Evolutionary conservation across 2,797 vertebrate species (phyloP).

Genomic region (Falco peregrinus): DNA sequence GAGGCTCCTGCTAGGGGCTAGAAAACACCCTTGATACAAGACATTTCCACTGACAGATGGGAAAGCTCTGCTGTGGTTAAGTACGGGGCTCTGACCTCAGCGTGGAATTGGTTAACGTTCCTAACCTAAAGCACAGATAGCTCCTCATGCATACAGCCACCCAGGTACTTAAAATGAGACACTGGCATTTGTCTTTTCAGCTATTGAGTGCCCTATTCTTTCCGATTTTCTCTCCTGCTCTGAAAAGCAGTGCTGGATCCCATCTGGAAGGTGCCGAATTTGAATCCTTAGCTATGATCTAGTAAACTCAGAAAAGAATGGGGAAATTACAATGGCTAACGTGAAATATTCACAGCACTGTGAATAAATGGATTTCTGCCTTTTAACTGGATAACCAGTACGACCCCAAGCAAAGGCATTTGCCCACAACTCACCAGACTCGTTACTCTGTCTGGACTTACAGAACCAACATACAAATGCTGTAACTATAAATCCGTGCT

Average conservation of each 20-base stretch:
- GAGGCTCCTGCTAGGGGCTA: neutral
- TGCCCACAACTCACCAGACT: neutral
- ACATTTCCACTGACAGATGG: neutral
- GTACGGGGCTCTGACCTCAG: neutral
- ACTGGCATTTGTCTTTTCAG: neutral
- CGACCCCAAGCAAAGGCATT: neutral
- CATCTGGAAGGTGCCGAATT: neutral
- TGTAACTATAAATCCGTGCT: neutral
- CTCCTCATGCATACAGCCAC: neutral
- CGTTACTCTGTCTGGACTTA: neutral
- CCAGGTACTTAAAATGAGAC: neutral
- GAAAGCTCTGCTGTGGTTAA: neutral
- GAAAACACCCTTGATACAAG: neutral
- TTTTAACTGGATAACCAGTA: neutral
- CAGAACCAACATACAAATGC: neutral
- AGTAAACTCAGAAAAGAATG: neutral
- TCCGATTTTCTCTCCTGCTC: neutral
- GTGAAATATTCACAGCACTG: neutral
- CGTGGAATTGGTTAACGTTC: neutral
- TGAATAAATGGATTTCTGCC: neutral
- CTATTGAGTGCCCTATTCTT: neutral
- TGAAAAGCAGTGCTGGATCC: neutral
- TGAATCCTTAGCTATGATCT: neutral
- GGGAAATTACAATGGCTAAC: neutral
- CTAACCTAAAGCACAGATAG: neutral